Conservation (phyloP, 2,888 invertebrate genomes). For the Drosophila vallismaia region DNA sequence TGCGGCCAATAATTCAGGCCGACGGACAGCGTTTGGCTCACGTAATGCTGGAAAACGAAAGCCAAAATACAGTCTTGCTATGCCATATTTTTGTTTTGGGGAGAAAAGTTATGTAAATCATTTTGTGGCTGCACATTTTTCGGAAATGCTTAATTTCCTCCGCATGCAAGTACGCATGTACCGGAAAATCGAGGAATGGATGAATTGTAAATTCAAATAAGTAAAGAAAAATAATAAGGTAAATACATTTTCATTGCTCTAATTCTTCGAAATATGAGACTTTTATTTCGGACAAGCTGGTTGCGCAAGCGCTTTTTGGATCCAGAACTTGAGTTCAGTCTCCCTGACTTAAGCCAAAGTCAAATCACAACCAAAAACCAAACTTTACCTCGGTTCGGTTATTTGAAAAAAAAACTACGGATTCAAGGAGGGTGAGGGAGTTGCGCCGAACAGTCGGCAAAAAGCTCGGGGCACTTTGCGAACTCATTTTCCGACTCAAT, state of each 20-base stretch:
- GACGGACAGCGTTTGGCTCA: conserved; percentile 33
- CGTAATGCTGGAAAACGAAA: conserved; percentile 51
- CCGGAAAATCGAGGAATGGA: conserved; percentile 16
- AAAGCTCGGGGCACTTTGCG: conserved; percentile 75
- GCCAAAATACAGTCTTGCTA: conserved; percentile 20
- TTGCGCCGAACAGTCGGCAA: conserved; percentile 30
- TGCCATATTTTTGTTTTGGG: conserved; percentile 9
- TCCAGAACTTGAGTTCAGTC: neutral
- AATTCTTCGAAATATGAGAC: neutral
- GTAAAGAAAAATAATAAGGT: neutral
- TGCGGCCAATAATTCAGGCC: conserved; percentile 73
- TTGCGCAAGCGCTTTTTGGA: neutral
- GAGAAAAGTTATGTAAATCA: conserved; percentile 64
- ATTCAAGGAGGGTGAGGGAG: conserved; percentile 10
- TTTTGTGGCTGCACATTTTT: conserved; percentile 51
- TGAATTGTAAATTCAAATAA: neutral
- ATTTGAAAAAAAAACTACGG: conserved; percentile 3
- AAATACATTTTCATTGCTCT: neutral
- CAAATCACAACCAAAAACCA: conserved; percentile 2
- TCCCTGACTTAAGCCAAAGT: conserved; percentile 10
- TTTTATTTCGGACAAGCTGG: neutral
- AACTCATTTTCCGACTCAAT: conserved; percentile 82
- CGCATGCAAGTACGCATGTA: conserved; percentile 14
- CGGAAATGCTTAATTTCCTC: conserved; percentile 62
- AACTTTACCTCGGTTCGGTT: conserved; percentile 17